phyloP scores from a whole-genome alignment of 2,113 vertebrate species.

The Chelonoidis abingdonii region DNA sequence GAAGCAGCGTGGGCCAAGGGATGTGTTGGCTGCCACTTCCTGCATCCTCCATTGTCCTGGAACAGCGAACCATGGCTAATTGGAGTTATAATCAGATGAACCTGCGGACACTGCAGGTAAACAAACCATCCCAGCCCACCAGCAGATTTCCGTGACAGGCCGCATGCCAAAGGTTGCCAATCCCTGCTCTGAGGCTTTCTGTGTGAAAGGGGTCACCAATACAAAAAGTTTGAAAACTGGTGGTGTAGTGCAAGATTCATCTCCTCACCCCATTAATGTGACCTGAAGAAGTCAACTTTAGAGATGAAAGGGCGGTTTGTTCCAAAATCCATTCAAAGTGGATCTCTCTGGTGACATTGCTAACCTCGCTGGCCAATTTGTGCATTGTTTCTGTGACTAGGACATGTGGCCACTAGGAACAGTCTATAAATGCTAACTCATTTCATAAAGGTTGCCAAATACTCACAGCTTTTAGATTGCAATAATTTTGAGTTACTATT shows the following conservation, averaged over 20 bases:
- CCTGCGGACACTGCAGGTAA: too few species aligned
- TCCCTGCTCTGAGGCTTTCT: too few species aligned
- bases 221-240: too few species aligned
- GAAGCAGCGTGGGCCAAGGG: too few species aligned
- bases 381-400: not conserved
- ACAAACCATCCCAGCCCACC: too few species aligned
- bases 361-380: not conserved
- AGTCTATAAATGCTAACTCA: fast-evolving
- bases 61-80: too few species aligned
- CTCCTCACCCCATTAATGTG: not conserved
- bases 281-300: not conserved
- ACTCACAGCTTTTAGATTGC: not conserved
- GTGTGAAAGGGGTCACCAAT: too few species aligned
- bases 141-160: too few species aligned
- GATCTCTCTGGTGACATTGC: not conserved
- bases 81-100: too few species aligned
- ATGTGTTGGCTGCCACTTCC: too few species aligned
- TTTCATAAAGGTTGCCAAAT: not conserved
- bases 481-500: not conserved
- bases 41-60: too few species aligned
- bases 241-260: not conserved
- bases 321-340: not conserved
- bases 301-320: not conserved
- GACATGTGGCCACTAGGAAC: not conserved
- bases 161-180: too few species aligned